Base-by-base conservation (phyloP, 2,888 invertebrate species). In the Phragmatobia fuliginosa region DNA sequence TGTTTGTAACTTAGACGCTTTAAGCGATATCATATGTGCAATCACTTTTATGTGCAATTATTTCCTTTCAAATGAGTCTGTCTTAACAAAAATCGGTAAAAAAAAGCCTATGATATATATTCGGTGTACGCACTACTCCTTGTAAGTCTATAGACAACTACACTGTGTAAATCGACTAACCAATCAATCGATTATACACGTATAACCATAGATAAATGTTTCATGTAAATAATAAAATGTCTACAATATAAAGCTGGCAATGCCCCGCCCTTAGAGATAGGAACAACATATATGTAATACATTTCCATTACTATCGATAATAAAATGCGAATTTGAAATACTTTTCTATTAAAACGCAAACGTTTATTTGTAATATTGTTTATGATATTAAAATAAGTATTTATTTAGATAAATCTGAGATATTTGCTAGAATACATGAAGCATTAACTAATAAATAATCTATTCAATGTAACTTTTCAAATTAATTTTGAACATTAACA, bases 341-440 rank as follows among this genome's bases (percentile, higher is more conserved):
- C 73, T 81, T 74, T 80, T 76, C 70, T 81, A 77, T 72, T 73
- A 70, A 73, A 81, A 83, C 78, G 81, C 83, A 72, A 56, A 83
- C 74, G 85, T 88, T 87, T 87, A 88, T 88, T 89, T 91, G 85
- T 90, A 90, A 90, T 83, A 85, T 89, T 89, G 87, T 89, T 88
- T 91, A 91, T 90, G 92, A 91, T 92, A 91, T 91, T 91, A 89
- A 87, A 82, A 79, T 91, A 93, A 93, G 92, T 93, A 93, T 93
- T 93, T 93, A 93, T 93, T 93, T 92, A 90, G 88, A 85, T 91
- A 91, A 90, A 21, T 85, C 78, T 87, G 77, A 41, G 60, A 72
- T 71, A 74, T 75, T 76, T 78, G 77, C 75, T 78, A 73, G 75
- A 72, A 64, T 71, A 74, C 73, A 77, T 62, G 70, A 67, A 62